Conservation (phyloP, 2,888 invertebrate species). For the Tridacna gigas region DNA sequence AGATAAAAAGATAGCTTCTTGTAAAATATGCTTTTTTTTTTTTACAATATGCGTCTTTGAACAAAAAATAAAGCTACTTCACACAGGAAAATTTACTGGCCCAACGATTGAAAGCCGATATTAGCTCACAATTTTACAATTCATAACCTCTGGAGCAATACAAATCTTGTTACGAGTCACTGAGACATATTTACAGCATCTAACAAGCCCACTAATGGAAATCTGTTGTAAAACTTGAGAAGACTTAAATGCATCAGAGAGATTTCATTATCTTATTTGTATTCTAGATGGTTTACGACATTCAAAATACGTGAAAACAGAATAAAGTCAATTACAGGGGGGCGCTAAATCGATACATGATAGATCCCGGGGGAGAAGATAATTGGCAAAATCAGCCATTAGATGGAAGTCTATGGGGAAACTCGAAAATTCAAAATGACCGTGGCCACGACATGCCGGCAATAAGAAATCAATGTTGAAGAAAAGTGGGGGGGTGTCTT, state of each 20-base stretch:
- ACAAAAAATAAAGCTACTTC: too few species aligned
- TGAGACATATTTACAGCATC: constrained; percentile 12
- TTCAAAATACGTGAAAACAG: constrained; percentile 44
- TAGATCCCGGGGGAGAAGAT: constrained; percentile 24
- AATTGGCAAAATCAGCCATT: constrained; percentile 6
- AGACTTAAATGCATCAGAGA: constrained; percentile 41
- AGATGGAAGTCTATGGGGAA: not conserved
- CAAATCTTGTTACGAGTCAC: constrained; percentile 13
- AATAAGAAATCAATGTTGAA: not conserved
- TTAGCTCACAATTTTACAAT: not conserved
- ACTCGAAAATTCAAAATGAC: constrained; percentile 10
- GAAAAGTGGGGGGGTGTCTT: too few species aligned
- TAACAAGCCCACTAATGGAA: constrained; percentile 55
- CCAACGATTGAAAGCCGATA: not conserved
- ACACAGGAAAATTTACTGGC: too few species aligned
- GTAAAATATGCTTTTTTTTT: too few species aligned
- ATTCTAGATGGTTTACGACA: constrained; percentile 45
- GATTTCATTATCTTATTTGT: constrained; percentile 54
- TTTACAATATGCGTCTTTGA: too few species aligned
- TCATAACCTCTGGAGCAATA: not conserved
- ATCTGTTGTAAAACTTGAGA: constrained; percentile 50
- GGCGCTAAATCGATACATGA: constrained; percentile 44
- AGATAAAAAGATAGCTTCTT: too few species aligned
- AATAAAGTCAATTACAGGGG: constrained; percentile 55
- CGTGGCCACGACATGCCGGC: not conserved